These are phyloP conservation scores for Pongo pygmaeus DNA, from an alignment of 2,113 vertebrate genomes.

Conservation along the genomic window DNA sequence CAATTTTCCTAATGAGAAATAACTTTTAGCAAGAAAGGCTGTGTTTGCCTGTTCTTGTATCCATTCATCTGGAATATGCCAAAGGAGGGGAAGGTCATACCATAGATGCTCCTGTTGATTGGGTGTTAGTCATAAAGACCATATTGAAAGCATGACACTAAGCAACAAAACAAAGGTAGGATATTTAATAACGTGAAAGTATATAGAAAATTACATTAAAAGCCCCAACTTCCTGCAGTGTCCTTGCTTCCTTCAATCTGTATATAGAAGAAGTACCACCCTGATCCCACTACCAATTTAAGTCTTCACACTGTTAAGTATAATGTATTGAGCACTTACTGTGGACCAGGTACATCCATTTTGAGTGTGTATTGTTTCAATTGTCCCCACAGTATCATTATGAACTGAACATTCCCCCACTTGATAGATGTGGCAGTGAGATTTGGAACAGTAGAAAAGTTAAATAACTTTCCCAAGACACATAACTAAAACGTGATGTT, in stretches of 20 bases:
- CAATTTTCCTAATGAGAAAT: conserved; percentile 34
- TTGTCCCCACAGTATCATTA: neutral
- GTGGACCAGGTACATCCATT: neutral
- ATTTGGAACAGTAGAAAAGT: conserved; percentile 6
- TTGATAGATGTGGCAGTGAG: neutral
- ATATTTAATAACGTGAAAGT: neutral
- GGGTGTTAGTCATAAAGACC: neutral
- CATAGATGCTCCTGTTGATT: neutral
- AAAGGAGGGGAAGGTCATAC: neutral
- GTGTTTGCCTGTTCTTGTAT: neutral
- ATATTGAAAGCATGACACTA: conserved; percentile 27
- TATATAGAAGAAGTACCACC: neutral
- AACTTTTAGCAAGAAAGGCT: conserved; percentile 32
- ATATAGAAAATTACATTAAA: neutral
- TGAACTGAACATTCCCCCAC: neutral
- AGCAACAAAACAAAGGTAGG: neutral
- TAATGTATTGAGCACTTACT: neutral
- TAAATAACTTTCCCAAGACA: conserved; percentile 13
- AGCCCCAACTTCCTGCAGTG: neutral
- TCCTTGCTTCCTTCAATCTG: neutral
- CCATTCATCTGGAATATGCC: neutral
- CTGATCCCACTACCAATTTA: neutral
- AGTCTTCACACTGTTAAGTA: neutral
- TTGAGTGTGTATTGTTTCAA: neutral
- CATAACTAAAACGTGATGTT: neutral